Conservation (phyloP, 2,113 vertebrate genomes). For the Aphyosemion australe region DNA sequence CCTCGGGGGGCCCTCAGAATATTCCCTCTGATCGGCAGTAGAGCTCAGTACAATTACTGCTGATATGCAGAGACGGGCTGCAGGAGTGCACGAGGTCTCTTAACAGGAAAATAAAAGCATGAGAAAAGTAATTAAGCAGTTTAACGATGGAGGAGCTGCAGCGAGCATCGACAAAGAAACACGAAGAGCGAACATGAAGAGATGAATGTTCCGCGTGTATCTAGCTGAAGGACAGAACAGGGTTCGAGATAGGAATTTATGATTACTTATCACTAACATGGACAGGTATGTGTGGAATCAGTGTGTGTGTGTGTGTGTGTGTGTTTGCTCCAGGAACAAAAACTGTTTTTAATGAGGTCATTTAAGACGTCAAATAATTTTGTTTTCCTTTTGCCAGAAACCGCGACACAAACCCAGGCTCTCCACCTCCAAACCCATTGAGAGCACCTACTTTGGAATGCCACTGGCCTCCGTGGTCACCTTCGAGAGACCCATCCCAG, state of each 20-base stretch:
- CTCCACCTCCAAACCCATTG: conserved; percentile 89
- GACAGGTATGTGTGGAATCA: conserved; percentile 33
- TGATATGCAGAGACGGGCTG: conserved; percentile 25
- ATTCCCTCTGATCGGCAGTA: conserved; percentile 51
- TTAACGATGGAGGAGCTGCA: conserved; percentile 36
- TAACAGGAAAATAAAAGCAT: conserved; percentile 36
- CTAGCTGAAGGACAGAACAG: conserved; percentile 30
- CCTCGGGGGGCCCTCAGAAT: conserved; percentile 60
- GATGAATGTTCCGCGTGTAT: conserved; percentile 37
- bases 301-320: conserved; percentile 3
- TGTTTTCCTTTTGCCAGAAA: conserved; percentile 77
- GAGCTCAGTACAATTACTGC: conserved; percentile 47
- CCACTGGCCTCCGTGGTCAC: conserved; percentile 86
- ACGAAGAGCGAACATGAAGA: conserved; percentile 13
- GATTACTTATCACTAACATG: conserved; percentile 53
- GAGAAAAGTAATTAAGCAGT: conserved; percentile 53
- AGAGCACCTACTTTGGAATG: conserved; percentile 93
- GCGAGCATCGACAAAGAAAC: conserved; percentile 15
- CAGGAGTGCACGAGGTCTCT: conserved; percentile 44
- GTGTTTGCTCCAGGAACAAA: conserved; percentile 6
- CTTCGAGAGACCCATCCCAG: conserved; percentile 86
- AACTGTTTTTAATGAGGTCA: too few relatives aligned
- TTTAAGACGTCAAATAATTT: conserved; percentile 18
- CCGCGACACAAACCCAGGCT: conserved; percentile 87
- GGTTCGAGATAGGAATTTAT: conserved; percentile 47